These are phyloP conservation scores for Drosophila robusta DNA, from an alignment of 2,888 invertebrate genomes.

Conservation along the genomic window DNA sequence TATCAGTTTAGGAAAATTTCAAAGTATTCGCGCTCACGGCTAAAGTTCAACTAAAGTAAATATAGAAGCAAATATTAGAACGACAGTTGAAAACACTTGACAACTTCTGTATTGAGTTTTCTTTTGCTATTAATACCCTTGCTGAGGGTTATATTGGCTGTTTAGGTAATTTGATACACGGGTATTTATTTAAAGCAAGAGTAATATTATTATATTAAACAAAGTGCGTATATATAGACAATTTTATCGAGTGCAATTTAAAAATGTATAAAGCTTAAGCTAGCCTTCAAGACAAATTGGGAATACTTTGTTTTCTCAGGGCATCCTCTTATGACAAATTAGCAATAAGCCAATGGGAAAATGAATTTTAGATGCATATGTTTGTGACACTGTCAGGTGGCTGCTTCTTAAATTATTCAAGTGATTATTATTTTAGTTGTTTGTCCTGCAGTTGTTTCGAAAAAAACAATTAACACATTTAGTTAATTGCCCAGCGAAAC, in stretches of 20 bases:
- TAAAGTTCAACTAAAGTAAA: neutral
- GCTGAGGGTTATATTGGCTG: neutral
- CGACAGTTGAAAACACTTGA: neutral
- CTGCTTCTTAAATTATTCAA: neutral
- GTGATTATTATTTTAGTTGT: neutral
- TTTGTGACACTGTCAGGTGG: neutral
- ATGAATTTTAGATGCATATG: neutral
- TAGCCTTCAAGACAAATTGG: too few species aligned
- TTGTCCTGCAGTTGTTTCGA: neutral
- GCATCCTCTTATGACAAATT: too few species aligned
- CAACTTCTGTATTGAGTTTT: neutral
- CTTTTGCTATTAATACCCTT: neutral
- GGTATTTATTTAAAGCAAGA: too few species aligned
- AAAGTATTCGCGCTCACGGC: neutral
- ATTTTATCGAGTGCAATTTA: too few species aligned
- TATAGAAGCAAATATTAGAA: neutral
- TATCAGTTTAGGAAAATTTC: too few species aligned
- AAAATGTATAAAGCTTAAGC: too few species aligned
- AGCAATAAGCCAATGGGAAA: neutral
- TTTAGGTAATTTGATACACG: too few species aligned
- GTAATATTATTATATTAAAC: too few species aligned
- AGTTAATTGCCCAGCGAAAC: neutral
- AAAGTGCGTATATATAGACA: too few species aligned
- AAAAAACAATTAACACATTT: conserved; percentile 14
- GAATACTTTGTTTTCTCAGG: too few species aligned